These are phyloP conservation scores for Odontamblyopus lacepedii DNA, from an alignment of 2,797 vertebrate species.

Conservation along the genomic window DNA sequence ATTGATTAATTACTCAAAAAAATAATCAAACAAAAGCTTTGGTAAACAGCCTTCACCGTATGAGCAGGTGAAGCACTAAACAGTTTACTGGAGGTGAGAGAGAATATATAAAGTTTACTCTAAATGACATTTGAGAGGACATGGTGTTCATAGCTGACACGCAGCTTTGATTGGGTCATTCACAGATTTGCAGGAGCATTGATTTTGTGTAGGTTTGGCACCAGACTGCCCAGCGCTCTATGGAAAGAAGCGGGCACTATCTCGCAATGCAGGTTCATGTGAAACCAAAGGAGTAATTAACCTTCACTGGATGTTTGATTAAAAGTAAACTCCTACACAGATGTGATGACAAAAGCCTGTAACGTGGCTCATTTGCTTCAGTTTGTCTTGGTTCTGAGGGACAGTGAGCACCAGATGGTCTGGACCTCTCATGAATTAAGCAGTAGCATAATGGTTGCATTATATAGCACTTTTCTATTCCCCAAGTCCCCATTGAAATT, in stretches of 20 bases:
- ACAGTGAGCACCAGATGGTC: slow-evolving; percentile 45
- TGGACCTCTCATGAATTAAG: slow-evolving; percentile 10
- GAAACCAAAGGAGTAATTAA: slow-evolving; percentile 1
- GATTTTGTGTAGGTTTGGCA: not conserved
- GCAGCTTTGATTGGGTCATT: not conserved
- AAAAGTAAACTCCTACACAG: slow-evolving; percentile 34
- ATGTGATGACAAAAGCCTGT: slow-evolving; percentile 41
- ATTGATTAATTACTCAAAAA: no score
- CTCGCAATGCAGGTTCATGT: not conserved
- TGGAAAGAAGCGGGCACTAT: not conserved
- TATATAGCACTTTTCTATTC: slow-evolving; percentile 2
- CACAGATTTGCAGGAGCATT: not conserved
- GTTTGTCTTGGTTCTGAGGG: slow-evolving; percentile 36
- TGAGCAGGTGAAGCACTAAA: not conserved
- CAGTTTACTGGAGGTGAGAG: not conserved
- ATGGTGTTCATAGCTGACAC: not conserved
- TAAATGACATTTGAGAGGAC: not conserved
- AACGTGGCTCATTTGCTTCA: slow-evolving; percentile 34
- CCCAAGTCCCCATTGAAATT: not conserved
- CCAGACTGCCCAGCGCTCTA: not conserved
- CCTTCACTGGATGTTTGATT: slow-evolving; percentile 15
- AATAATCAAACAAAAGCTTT: not conserved
- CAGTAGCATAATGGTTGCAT: not conserved
- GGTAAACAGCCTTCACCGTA: not conserved
- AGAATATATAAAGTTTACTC: not conserved